Percentiles rank a stretch among this genome's conserved stretches.
Evolutionary conservation across 2,113 vertebrate species (phyloP).

Genomic region (Bothrops jararaca): DNA sequence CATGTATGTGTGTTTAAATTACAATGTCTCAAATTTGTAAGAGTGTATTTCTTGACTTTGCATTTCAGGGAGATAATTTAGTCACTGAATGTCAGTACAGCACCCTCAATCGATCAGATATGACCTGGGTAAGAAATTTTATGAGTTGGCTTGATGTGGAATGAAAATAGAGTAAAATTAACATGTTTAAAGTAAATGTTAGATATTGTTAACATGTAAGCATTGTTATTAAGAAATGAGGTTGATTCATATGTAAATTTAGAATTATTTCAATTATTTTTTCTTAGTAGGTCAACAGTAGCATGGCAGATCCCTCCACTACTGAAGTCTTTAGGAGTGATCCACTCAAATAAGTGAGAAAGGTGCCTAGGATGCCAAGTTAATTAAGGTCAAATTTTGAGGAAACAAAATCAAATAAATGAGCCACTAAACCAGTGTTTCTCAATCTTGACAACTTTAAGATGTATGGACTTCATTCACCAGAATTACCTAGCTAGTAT

Average conservation of each 20-base stretch:
- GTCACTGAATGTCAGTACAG: constrained; percentile 86
- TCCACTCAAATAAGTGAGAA: background rate
- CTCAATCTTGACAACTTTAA: background rate
- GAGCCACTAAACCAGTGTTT: background rate
- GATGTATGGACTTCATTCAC: background rate
- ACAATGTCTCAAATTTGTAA: constrained; percentile 16
- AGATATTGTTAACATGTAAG: constrained; percentile 1
- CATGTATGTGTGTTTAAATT: background rate
- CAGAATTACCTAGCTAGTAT: background rate
- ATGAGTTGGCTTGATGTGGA: background rate
- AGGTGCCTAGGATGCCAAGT: background rate
- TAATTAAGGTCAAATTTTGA: background rate
- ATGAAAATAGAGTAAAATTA: constrained; percentile 23
- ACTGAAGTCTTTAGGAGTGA: background rate
- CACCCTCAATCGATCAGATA: constrained; percentile 75
- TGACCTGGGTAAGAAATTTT: constrained; percentile 85
- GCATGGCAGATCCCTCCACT: background rate
- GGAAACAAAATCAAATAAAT: background rate
- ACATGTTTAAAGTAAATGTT: constrained; percentile 11
- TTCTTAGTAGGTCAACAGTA: background rate
- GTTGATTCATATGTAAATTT: background rate
- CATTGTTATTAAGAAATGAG: background rate
- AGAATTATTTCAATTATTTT: background rate
- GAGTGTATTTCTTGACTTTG: constrained; percentile 29
- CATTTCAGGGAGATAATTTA: constrained; percentile 82